phyloP scores from a whole-genome alignment of 2,888 invertebrate genomes.

The Epicampocera succincta region DNA sequence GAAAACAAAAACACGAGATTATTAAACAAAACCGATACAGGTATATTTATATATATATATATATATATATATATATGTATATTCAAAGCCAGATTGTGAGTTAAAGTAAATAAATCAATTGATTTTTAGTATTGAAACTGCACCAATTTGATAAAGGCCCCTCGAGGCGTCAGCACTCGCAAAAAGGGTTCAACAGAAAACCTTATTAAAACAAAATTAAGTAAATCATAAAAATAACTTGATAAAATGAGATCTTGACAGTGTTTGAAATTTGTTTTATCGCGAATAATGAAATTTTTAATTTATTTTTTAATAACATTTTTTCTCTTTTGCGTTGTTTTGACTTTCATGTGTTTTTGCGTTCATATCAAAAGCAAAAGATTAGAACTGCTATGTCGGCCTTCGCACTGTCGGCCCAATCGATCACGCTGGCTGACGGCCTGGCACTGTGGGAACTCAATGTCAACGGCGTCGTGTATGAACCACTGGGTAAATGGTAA shows the following conservation, averaged over 20 bases:
- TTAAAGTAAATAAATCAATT: conserved; percentile 40
- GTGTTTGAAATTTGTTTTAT: neutral
- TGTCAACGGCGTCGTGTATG: neutral
- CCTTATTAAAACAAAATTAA: neutral
- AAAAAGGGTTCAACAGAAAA: neutral
- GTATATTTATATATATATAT: no score
- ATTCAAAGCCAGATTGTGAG: conserved; percentile 1
- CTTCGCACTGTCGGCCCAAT: neutral
- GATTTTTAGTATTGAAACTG: conserved; percentile 51
- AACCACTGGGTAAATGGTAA: conserved; percentile 18
- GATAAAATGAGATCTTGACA: neutral
- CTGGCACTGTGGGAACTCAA: conserved; percentile 18
- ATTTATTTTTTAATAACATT: conserved; percentile 16
- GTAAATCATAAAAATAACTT: neutral
- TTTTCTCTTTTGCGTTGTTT: conserved; percentile 34
- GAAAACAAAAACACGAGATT: neutral
- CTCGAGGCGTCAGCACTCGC: neutral
- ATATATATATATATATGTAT: neutral
- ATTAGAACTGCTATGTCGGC: conserved; percentile 47
- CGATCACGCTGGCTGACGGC: conserved; percentile 21
- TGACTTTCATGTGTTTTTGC: conserved; percentile 48
- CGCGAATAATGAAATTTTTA: conserved; percentile 22
- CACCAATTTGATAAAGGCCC: conserved; percentile 40
- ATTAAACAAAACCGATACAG: neutral
- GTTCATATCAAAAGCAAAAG: conserved; percentile 36